These are phyloP conservation scores for Serripes groenlandicus DNA, from an alignment of 2,888 invertebrate genomes.

Conservation along the genomic window DNA sequence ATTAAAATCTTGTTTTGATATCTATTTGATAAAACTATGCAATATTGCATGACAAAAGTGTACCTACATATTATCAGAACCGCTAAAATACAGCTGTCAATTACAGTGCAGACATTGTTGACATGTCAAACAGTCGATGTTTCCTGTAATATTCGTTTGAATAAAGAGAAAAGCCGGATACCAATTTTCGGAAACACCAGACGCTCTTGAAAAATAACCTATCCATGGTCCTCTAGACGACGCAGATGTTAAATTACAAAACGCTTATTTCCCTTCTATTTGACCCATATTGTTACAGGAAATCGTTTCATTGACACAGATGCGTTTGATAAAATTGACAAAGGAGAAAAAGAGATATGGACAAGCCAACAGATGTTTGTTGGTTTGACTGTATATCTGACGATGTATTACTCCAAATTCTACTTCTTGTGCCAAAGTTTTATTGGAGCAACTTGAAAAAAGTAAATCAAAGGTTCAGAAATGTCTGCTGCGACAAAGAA, in stretches of 20 bases:
- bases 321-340: conserved; percentile 13
- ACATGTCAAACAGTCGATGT: too few species aligned
- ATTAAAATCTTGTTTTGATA: too few species aligned
- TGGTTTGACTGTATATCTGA: conserved; percentile 72
- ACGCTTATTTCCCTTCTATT: conserved; percentile 13
- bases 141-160: too few species aligned
- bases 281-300: not conserved
- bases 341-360: conserved; percentile 50
- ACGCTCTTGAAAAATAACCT: not conserved
- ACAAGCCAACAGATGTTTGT: conserved; percentile 19
- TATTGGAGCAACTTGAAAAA: conserved; percentile 65
- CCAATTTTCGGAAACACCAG: too few species aligned
- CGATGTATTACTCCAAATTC: conserved; percentile 77
- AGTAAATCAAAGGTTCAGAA: conserved; percentile 71
- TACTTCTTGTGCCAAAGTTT: conserved; percentile 69
- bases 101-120: too few species aligned
- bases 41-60: too few species aligned
- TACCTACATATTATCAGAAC: too few species aligned
- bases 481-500: conserved; percentile 74
- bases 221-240: not conserved
- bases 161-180: too few species aligned
- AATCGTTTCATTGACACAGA: conserved; percentile 11
- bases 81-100: too few species aligned
- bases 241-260: not conserved
- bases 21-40: too few species aligned